Percentiles rank a stretch among this genome's conserved stretches.
These are phyloP conservation scores for Sminthurides aquaticus DNA, from an alignment of 2,888 invertebrate genomes.

Conservation along the genomic window DNA sequence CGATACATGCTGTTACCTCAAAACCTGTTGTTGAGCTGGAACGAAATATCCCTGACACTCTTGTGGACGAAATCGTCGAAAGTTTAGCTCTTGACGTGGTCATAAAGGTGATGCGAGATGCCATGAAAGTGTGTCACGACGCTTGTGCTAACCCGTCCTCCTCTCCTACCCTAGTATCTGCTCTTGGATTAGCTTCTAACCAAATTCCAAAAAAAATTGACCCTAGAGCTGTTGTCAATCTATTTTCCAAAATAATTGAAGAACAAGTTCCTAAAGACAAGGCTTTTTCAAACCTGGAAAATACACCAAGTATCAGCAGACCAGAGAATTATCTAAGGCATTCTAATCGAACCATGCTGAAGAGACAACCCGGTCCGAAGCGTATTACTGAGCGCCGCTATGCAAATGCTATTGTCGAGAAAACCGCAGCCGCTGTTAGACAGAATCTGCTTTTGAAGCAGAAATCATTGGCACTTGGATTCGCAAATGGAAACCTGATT, in stretches of 20 bases:
- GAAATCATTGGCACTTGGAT: slow-evolving; percentile 6
- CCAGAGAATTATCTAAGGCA: not conserved
- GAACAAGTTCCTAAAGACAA: not conserved
- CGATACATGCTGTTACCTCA: not conserved
- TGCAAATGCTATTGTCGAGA: not conserved
- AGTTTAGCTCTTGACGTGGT: slow-evolving; percentile 9
- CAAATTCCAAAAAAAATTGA: too few species aligned
- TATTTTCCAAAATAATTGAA: not conserved
- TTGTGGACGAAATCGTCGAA: not conserved
- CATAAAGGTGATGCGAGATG: slow-evolving; percentile 2
- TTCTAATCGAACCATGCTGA: not conserved
- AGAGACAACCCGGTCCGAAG: not conserved
- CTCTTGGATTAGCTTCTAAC: not conserved
- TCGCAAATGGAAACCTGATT: slow-evolving; percentile 11
- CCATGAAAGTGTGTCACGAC: not conserved
- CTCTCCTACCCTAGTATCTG: not conserved
- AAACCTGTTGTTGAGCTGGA: slow-evolving; percentile 3
- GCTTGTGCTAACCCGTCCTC: slow-evolving; percentile 9
- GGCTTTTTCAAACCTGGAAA: not conserved
- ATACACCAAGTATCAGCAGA: not conserved
- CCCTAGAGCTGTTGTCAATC: too few species aligned
- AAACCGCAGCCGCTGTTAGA: not conserved
- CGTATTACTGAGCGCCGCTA: not conserved
- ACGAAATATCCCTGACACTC: not conserved
- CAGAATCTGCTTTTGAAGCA: slow-evolving; percentile 10